Base-by-base conservation (phyloP, 2,797 vertebrate genomes). In the Macropus fuliginosus region DNA sequence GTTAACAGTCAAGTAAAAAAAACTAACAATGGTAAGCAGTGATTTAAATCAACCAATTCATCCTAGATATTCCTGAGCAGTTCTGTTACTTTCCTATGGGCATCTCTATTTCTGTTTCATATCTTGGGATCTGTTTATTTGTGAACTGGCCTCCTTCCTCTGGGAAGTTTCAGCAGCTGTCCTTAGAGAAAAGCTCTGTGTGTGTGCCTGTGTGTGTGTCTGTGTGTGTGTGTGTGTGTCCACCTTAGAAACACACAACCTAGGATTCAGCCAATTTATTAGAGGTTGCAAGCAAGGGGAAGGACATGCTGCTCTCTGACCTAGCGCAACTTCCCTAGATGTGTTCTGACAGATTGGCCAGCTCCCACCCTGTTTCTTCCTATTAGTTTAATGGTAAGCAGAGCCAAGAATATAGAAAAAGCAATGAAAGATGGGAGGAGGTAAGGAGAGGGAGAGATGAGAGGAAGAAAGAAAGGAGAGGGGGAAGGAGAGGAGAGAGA, bases 201-300 rank as follows among this genome's bases (percentile, higher is more conserved):
- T 34, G 59, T 13, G 31, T 31, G 11, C 13, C 13, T 34, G 62
- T 66, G 4, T 66, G 62, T 66, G 59, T 66, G 59, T 66, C 31
- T 18, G 62, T 57, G 56, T 57, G 56, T 9, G 6, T 57, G 56
- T 57, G 56, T 56, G 56, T 56, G 56, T 56, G 56, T 96, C 92
- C 96, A 98, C 90, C 97, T 97, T 31, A 62, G 95, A 97, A 94
- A 98, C 14, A 97, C 90, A 52, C 5, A 96, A 87, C 54, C 93
- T 95, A 94, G 92, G 95, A 96, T 21, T 92, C 40, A 40, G 91
- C 92, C 81, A 90, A 95, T 97, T 96, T 97, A 96, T 91, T 96
- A 94, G 59, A 96, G 95, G 92, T 92, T 94, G 93, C 56, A 93
- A 95, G 93, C 56, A 97, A 97, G n/a, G 31, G 55, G 91, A 46